Evolutionary conservation across 2,797 vertebrate genomes (phyloP).

Genomic region (Acomys russatus): DNA sequence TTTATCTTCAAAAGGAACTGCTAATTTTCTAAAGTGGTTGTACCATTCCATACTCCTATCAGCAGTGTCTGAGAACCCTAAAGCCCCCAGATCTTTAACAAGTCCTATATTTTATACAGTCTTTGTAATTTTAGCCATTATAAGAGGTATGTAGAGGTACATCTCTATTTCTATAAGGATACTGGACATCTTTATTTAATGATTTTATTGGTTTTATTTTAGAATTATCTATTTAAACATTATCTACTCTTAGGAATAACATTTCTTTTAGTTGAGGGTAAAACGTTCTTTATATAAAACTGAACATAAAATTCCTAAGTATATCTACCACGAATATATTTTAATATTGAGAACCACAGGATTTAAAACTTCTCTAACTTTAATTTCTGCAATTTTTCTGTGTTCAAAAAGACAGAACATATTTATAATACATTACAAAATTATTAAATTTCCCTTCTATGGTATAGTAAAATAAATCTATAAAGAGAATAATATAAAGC

Average conservation of each 20-base stretch:
- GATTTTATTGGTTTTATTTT: constrained; percentile 28
- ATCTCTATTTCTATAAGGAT: constrained; percentile 25
- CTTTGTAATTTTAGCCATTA: constrained; percentile 34
- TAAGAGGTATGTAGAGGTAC: background rate
- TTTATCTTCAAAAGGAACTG: constrained; percentile 18
- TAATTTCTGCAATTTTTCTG: constrained; percentile 45
- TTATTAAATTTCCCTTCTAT: constrained; percentile 27
- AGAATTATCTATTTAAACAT: background rate
- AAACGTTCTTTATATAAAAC: constrained; percentile 15
- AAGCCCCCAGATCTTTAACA: background rate
- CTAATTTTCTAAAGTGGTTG: constrained; percentile 37
- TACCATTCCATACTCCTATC: background rate
- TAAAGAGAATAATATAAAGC: background rate
- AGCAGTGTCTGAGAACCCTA: background rate
- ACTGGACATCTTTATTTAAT: constrained; percentile 31
- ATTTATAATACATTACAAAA: constrained; percentile 19
- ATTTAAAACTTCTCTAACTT: constrained; percentile 27
- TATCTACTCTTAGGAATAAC: constrained; percentile 51
- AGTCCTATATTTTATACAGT: background rate
- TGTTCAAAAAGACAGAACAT: background rate
- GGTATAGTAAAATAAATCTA: constrained; percentile 25
- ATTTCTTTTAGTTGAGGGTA: constrained; percentile 15
- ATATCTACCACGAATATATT: background rate
- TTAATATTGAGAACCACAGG: constrained; percentile 48
- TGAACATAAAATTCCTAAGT: constrained; percentile 29